Conservation (phyloP, 1,140 invertebrate species). For the Ostrea edulis region DNA sequence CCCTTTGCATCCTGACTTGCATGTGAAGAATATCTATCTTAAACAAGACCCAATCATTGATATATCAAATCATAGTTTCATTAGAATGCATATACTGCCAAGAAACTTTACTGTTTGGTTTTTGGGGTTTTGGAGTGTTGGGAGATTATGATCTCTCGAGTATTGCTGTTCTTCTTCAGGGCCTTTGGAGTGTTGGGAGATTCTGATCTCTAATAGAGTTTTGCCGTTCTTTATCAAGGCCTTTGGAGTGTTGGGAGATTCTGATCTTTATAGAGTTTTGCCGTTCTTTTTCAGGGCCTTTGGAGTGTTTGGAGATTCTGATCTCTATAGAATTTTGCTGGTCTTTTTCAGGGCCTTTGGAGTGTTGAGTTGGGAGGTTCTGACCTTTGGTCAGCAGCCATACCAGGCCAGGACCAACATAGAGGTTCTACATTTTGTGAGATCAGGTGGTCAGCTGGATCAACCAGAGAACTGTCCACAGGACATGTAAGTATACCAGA, state of each 20-base stretch:
- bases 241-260: background rate
- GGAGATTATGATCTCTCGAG: background rate
- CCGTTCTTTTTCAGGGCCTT: constrained; percentile 73
- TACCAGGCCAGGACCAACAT: constrained; percentile 95
- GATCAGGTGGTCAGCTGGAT: constrained; percentile 89
- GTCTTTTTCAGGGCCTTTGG: constrained; percentile 87
- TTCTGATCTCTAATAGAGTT: background rate
- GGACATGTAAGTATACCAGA: constrained; percentile 84
- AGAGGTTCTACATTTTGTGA: constrained; percentile 93
- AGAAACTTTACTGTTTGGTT: background rate
- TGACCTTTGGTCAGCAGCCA: constrained; percentile 96
- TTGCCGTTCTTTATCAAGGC: background rate
- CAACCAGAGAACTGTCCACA: constrained; percentile 89
- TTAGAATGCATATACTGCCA: no score
- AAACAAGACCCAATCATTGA: no score
- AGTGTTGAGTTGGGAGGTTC: constrained; percentile 97
- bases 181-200: constrained; percentile 89
- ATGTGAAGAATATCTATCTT: no score
- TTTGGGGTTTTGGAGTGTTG: background rate
- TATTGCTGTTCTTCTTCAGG: constrained; percentile 70
- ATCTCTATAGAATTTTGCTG: background rate
- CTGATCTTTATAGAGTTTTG: background rate
- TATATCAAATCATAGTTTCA: no score
- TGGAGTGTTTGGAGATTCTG: no score
- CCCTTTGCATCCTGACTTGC: no score